Evolutionary conservation across 2,888 invertebrate species (phyloP).

Genomic region (Lasioglossum villosulum): DNA sequence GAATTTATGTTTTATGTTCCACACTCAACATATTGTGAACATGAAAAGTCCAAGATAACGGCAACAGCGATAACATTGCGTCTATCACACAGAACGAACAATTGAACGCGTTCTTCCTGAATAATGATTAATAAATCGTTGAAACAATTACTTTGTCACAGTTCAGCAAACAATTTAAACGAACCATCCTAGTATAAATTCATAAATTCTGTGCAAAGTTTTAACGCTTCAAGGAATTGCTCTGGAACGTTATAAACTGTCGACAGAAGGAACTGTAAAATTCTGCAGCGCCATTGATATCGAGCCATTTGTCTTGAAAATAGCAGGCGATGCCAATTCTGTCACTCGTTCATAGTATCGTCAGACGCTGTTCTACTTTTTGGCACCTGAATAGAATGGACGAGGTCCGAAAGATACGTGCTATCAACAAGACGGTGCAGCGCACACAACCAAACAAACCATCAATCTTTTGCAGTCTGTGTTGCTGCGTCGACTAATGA

Average conservation of each 20-base stretch:
- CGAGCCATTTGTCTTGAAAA: neutral
- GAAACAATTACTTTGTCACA: neutral
- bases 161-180: neutral
- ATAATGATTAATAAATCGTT: neutral
- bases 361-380: neutral
- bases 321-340: neutral
- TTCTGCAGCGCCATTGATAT: neutral
- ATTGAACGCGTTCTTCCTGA: too few species aligned
- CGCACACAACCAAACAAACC: neutral
- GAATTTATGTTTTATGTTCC: too few species aligned
- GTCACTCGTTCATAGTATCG: neutral
- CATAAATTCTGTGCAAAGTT: neutral
- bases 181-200: neutral
- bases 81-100: too few species aligned
- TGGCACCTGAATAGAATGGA: neutral
- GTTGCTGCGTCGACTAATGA: neutral
- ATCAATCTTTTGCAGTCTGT: neutral
- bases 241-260: neutral
- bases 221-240: neutral
- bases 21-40: too few species aligned
- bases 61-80: too few species aligned
- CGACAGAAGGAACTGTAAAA: neutral
- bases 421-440: neutral
- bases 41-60: too few species aligned
- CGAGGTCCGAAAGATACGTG: constrained; percentile 1